Evolutionary conservation across 2,888 invertebrate species (phyloP), one percentile per base, ranked within the genome.

Genomic region (Drosophila paramelanica): DNA sequence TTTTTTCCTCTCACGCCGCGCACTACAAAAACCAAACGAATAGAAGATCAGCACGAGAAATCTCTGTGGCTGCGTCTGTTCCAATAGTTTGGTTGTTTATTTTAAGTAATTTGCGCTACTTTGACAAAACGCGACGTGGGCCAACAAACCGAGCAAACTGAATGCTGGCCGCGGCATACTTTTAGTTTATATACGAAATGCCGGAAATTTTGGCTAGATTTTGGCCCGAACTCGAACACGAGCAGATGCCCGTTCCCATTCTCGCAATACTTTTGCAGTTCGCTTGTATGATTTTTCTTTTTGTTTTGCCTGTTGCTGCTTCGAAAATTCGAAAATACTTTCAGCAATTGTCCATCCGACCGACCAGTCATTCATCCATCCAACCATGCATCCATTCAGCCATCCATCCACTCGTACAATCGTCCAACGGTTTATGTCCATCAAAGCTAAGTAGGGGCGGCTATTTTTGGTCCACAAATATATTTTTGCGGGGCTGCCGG

Each of bases 161-260:
- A 84, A 68, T 42, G 47, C 58, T 61, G 62, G 42, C 51, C 60
- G 73, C 67, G 77, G 67, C 59, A 65, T 51, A 80, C 70, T 71
- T 83, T 84, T 67, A 77, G 79, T 66, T 87, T 82, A 78, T 73
- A 85, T 88, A 70, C 79, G 79, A 83, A 83, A 83, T 88, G 87
- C 89, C 84, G 89, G 89, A 88, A 85, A 88, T 81, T 83, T 77
- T 79, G 71, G 57, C 59, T 55, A 79, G 47, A 77, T 70, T 66
- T 74, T 72, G 49, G 65, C 39, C 65, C 71, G 65, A 68, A 64
- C 46, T 51, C 74, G 60, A 46, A 45, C 62, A 73, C 77, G 71
- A 71, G 66, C 67, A 65, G 60, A 13, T 49, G 58, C 41, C 58
- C 68, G 87, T 68, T 68, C 73, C 67, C 78, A 76, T 73, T 87